phyloP scores from a whole-genome alignment of 2,113 vertebrate species.

The Dissostichus mawsoni region DNA sequence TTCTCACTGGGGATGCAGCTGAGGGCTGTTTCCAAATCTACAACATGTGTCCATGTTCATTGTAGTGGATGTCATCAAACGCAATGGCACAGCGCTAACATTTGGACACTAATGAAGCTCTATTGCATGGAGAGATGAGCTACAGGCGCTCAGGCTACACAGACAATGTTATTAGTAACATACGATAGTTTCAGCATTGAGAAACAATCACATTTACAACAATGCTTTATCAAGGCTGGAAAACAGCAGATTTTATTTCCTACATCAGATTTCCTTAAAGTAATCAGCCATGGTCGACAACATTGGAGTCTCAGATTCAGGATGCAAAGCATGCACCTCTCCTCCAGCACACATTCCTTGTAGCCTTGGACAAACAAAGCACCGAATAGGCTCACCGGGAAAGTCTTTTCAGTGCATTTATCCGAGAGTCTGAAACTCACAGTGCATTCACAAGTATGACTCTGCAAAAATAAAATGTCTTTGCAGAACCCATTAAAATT shows the following conservation, averaged over 20 bases:
- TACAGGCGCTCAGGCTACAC: not conserved
- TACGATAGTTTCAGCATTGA: not conserved
- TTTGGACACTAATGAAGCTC: not conserved
- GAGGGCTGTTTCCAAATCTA: not conserved
- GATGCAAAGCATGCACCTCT: constrained; percentile 40
- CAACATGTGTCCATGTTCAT: not conserved
- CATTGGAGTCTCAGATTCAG: constrained; percentile 11
- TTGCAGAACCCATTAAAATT: constrained; percentile 55
- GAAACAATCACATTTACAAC: not conserved
- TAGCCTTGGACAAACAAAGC: constrained; percentile 50
- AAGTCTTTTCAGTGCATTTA: constrained; percentile 32
- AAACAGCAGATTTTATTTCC: not conserved
- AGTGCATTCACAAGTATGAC: constrained; percentile 57
- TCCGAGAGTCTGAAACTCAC: constrained; percentile 21
- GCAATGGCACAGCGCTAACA: not conserved
- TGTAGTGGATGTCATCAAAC: not conserved
- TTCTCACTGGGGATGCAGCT: not conserved
- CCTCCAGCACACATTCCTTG: constrained; percentile 4
- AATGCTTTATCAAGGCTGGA: not conserved
- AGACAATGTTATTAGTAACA: not conserved
- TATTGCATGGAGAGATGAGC: not conserved
- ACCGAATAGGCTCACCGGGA: constrained; percentile 19
- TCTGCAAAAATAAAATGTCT: constrained; percentile 56
- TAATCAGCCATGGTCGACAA: not conserved
- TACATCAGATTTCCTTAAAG: not conserved